These are phyloP conservation scores for Drosophila sulfurigaster DNA, from an alignment of 1,140 invertebrate genomes.

Conservation along the genomic window DNA sequence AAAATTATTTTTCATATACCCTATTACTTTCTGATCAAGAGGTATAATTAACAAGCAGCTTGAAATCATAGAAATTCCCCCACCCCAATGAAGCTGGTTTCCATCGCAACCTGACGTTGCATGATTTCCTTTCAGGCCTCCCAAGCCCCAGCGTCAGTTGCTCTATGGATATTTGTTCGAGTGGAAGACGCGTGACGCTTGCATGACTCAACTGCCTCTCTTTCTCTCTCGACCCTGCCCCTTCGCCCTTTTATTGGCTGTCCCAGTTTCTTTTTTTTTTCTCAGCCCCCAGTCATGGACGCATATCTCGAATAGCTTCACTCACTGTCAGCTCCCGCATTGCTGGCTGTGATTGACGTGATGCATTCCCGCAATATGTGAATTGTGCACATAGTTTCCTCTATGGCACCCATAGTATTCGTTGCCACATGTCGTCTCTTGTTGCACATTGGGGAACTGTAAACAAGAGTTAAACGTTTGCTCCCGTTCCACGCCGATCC, in stretches of 20 bases:
- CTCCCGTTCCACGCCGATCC: background rate
- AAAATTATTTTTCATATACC: background rate
- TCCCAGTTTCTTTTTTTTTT: background rate
- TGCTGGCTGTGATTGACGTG: constrained; percentile 48
- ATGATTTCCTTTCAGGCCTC: constrained; percentile 26
- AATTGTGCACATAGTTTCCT: constrained; percentile 30
- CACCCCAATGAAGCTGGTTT: constrained; percentile 8
- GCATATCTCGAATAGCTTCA: constrained; percentile 52
- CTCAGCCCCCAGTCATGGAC: background rate
- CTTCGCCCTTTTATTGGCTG: constrained; percentile 4
- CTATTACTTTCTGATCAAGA: background rate
- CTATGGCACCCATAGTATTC: background rate
- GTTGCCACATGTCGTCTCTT: constrained; percentile 16
- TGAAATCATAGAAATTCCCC: constrained; percentile 72
- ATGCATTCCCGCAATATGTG: constrained; percentile 43
- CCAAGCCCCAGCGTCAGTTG: background rate
- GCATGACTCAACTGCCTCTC: constrained; percentile 32
- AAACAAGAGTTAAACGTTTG: constrained; percentile 58
- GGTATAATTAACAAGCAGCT: constrained; percentile 62
- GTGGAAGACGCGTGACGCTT: constrained; percentile 54
- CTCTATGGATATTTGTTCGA: constrained; percentile 54
- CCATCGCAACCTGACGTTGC: constrained; percentile 47
- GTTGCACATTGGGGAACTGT: constrained; percentile 44
- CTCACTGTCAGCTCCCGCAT: constrained; percentile 29
- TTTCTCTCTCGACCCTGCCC: background rate